Base-by-base conservation (phyloP, 2,113 vertebrate species). In the Gymnorhina tibicen region DNA sequence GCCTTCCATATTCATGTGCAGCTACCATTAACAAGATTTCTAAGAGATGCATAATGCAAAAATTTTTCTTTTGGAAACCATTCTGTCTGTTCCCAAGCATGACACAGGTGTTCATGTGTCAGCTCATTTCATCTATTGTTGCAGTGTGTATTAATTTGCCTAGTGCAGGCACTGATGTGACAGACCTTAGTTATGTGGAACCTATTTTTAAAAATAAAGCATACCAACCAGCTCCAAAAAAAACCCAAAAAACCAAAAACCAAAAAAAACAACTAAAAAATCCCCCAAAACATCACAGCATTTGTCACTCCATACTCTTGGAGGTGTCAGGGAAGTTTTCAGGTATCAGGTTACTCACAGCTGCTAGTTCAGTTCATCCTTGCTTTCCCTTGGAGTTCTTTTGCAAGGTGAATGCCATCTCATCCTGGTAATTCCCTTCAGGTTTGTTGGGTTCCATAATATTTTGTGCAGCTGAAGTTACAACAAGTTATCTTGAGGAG, bases 231-330 rank as follows among this genome's bases (percentile, higher is more conserved):
- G 9, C 28, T 60, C 1, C 3, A 16, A 41, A 56, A 64, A 22
- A 32, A 46, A n/a, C n/a, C 1, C 3, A 16, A 41, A 56, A 64
- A 22, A 32, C n/a, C n/a, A 46, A 6, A 27, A 33, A 21, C 8
- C 3, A 7, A 37, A 68, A 35, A 30, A 41, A 55, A 53, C 37
- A 30, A 55, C 6, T 8, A 21, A 26, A 32, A 59, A 32, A 1
- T 10, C 18, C 4, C 6, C 17, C 8, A 0, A 0, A 52, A 18
- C 5, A 33, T 62, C 11, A 41, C 0, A 0, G 2, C 8, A 6
- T 83, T 83, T 74, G 16, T 27, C 7, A 19, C 35, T 52, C 41
- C 9, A 3, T 15, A 42, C 19, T 41, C 26, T 59, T 52, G 41
- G 21, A 21, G 35, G 4, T 80, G 27, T 41, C 12, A 19, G 42